Base-by-base conservation (phyloP, 2,888 invertebrate species). In the Ormyrus pomaceus region DNA sequence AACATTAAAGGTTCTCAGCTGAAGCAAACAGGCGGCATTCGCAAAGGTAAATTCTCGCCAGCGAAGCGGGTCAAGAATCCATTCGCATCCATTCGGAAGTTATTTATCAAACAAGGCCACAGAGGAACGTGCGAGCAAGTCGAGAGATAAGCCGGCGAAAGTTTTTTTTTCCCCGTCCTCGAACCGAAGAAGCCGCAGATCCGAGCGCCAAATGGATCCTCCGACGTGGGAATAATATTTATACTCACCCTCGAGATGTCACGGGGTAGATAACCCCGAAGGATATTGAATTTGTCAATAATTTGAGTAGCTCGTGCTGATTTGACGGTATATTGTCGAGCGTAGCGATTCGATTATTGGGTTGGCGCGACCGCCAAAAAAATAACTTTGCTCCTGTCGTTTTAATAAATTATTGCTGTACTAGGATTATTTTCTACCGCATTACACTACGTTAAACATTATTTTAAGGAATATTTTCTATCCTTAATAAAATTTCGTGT, bases 71-170 rank as follows among this genome's bases (percentile, higher is more conserved):
- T 58, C 69, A 56, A 69, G 56, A 48, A 56, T 46, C 46, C 56
- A 46, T 56, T 13, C 48, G 56, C 56, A 34, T 69, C 69, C 56
- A 69, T 69, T 69, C 58, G 69, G 56, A 69, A 48, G 48, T 69
- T 56, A 56, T 69, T 56, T 58, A 56, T 69, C 69, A 56, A 56
- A 19, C 13, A n/a, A 69, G 46, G 46, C 56, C 56, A 19, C 19
- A 19, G 19, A 19, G 19, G 19, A 19, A 19, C 19, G 68, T 48
- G 9, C 46, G 50, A 19, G n/a, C 6, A n/a, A 19, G 19, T 11
- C 9, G n/a, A 11, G 51, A 65, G 65, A 65, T 65, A 65, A 59
- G 19, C 59, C 19, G 19, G 19, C 48, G 9, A 50, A 69, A 69
- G n/a, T 69, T 46, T 46, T 13, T 5, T 11, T 13, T 46, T 19